A percentile compares a stretch with the other conserved stretches of the same genome.
Conservation (phyloP, 2,113 vertebrate species). For the Psilopogon haemacephalus region DNA sequence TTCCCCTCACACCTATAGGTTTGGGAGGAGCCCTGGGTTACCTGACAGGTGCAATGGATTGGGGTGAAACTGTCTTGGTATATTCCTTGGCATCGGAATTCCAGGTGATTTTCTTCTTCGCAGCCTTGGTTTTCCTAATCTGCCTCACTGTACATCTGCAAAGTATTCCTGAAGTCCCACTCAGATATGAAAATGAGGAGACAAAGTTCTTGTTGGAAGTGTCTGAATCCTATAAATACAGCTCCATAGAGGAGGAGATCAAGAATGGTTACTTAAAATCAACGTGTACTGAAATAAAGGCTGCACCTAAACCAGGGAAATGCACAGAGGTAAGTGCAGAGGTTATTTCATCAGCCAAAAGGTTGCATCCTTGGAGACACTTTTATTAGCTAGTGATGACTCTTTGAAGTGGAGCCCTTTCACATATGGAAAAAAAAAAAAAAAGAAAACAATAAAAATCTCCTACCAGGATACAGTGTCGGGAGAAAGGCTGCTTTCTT, state of each 20-base stretch:
- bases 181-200: slow-evolving; percentile 53
- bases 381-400: not conserved
- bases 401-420: not conserved
- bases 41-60: slow-evolving; percentile 92
- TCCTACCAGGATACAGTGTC: not conserved
- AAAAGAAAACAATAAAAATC: too few species aligned
- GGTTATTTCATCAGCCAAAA: rapidly evolving
- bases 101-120: slow-evolving; percentile 95
- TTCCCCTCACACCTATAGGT: slow-evolving; percentile 71
- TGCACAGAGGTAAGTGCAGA: slow-evolving; percentile 73
- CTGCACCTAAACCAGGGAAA: slow-evolving; percentile 70
- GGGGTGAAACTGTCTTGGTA: slow-evolving; percentile 85
- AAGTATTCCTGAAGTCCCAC: slow-evolving; percentile 90
- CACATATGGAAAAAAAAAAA: not conserved
- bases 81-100: slow-evolving; percentile 87
- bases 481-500: not conserved
- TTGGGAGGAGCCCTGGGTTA: slow-evolving; percentile 93
- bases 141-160: slow-evolving; percentile 86
- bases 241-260: slow-evolving; percentile 74
- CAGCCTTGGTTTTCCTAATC: slow-evolving; percentile 81
- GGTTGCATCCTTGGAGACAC: not conserved
- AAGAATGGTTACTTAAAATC: slow-evolving; percentile 45
- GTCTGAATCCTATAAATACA: slow-evolving; percentile 73
- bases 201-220: slow-evolving; percentile 44
- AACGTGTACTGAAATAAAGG: slow-evolving; percentile 51